Evolutionary conservation across 2,888 invertebrate genomes (phyloP).

Genomic region (Scelioninae gen. 1): DNA sequence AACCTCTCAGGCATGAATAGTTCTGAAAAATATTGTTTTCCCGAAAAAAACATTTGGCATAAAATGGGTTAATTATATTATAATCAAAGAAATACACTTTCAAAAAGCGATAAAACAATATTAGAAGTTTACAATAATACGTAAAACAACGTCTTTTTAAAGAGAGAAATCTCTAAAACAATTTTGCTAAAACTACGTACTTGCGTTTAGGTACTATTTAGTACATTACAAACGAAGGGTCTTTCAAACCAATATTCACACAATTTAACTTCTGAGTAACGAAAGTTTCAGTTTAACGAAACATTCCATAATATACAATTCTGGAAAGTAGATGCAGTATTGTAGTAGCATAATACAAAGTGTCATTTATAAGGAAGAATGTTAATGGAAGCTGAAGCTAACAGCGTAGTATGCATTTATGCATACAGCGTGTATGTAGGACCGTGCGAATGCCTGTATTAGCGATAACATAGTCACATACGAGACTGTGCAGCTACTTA

Average conservation of each 20-base stretch:
- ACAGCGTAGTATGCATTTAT: slow-evolving; percentile 50
- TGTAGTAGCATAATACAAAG: slow-evolving; percentile 17
- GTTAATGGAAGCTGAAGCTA: slow-evolving; percentile 49
- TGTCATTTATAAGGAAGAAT: slow-evolving; percentile 50
- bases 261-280: slow-evolving; percentile 1
- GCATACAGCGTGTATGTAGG: slow-evolving; percentile 39
- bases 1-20: no score
- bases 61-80: no score
- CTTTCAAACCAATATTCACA: slow-evolving; percentile 9
- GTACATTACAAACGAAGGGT: background rate
- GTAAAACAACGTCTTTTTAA: no score
- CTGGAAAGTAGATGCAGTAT: slow-evolving; percentile 16
- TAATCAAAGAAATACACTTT: no score
- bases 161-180: background rate
- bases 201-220: no score
- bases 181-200: background rate
- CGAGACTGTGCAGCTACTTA: slow-evolving; percentile 74
- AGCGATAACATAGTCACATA: slow-evolving; percentile 70
- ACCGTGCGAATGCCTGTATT: slow-evolving; percentile 57
- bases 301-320: slow-evolving; percentile 8
- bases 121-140: no score
- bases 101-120: no score
- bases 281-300: slow-evolving; percentile 12
- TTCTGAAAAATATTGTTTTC: no score
- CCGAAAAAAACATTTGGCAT: no score